These are phyloP conservation scores for Uropetala carovei DNA, from an alignment of 2,888 invertebrate species.

Conservation along the genomic window DNA sequence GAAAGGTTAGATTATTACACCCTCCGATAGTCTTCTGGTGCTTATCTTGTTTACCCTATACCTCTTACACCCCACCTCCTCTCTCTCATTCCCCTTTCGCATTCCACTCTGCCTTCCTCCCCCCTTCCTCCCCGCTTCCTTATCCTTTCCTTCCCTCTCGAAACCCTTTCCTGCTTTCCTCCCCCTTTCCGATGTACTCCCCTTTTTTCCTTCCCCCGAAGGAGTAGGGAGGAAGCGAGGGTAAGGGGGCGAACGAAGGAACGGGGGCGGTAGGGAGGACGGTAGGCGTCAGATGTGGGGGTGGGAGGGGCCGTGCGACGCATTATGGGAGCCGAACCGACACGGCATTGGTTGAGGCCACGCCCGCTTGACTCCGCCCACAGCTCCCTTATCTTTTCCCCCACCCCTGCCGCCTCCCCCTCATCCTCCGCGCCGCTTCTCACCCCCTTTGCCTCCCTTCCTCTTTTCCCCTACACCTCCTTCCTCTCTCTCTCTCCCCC, in stretches of 20 bases:
- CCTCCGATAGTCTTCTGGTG: constrained; percentile 58
- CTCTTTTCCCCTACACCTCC: neutral
- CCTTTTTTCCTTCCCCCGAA: constrained; percentile 36
- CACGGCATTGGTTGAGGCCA: constrained; percentile 57
- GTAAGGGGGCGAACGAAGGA: neutral
- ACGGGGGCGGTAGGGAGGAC: neutral
- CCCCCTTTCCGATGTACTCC: constrained; percentile 53
- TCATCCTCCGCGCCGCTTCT: neutral
- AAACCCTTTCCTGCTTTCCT: constrained; percentile 46
- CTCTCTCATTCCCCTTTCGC: neutral
- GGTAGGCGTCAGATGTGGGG: neutral
- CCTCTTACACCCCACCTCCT: neutral
- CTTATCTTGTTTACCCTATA: constrained; percentile 56
- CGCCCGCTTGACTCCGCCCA: constrained; percentile 59
- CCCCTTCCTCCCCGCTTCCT: constrained; percentile 26
- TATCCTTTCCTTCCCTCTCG: constrained; percentile 54
- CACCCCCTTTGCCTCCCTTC: neutral
- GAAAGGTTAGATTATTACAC: constrained; percentile 51
- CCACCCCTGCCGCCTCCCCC: neutral
- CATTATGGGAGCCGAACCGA: constrained; percentile 62
- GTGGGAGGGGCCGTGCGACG: constrained; percentile 59
- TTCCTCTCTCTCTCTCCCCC: neutral
- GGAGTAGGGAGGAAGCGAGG: neutral
- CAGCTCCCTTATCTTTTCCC: constrained; percentile 54
- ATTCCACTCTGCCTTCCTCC: constrained; percentile 40